These are phyloP conservation scores for Ormyrus labotus DNA, from an alignment of 2,888 invertebrate genomes.

Conservation along the genomic window DNA sequence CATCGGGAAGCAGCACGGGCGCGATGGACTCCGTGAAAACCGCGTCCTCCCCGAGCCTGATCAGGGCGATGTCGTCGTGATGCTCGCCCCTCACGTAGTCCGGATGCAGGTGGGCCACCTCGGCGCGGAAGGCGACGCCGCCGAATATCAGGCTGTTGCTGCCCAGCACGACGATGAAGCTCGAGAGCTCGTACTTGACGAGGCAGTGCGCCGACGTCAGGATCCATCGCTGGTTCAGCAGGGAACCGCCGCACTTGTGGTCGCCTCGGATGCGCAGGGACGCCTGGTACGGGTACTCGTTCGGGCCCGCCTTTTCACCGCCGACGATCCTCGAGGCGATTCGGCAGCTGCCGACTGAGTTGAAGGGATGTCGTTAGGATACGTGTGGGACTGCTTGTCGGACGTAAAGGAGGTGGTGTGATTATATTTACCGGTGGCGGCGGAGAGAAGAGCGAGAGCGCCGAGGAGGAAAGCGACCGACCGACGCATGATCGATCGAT, in stretches of 20 bases:
- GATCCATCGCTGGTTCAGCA: conserved; percentile 50
- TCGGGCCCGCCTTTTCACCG: conserved; percentile 24
- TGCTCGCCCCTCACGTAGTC: conserved; percentile 36
- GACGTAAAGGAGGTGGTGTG: no score
- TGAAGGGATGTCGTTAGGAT: background rate
- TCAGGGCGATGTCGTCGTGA: conserved; percentile 58
- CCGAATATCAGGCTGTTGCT: conserved; percentile 56
- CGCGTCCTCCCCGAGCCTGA: conserved; percentile 32
- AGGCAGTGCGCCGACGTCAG: conserved; percentile 59
- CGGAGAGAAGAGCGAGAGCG: no score
- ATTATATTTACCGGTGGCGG: no score
- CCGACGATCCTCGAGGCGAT: conserved; percentile 10
- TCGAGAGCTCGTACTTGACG: conserved; percentile 41
- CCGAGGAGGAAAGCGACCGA: no score
- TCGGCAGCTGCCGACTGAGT: background rate
- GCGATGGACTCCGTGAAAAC: conserved; percentile 67
- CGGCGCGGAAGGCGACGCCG: conserved; percentile 53
- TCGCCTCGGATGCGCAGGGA: conserved; percentile 36
- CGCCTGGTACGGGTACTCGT: conserved; percentile 56
- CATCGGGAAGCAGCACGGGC: conserved; percentile 72
- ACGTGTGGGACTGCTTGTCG: no score
- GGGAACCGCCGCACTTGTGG: conserved; percentile 57
- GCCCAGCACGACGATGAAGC: conserved; percentile 57
- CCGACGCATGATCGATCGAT: no score
- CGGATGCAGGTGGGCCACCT: conserved; percentile 51